These are phyloP conservation scores for Scrobipalpa atriplicella DNA, from an alignment of 2,888 invertebrate species.

Conservation along the genomic window DNA sequence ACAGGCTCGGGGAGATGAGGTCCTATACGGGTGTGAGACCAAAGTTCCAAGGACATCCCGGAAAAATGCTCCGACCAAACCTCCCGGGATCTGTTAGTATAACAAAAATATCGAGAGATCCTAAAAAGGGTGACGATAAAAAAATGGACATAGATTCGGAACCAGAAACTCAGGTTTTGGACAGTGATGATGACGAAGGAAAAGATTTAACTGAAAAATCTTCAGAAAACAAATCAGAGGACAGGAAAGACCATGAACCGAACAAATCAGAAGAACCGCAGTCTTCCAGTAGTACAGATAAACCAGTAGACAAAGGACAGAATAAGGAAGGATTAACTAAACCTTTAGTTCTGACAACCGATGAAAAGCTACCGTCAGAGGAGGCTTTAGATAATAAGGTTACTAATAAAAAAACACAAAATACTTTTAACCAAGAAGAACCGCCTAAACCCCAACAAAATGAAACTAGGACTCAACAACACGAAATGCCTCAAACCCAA, in stretches of 20 bases:
- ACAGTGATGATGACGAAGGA: conserved; percentile 68
- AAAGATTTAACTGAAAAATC: conserved; percentile 39
- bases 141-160: conserved; percentile 61
- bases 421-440: background rate
- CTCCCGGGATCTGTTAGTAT: conserved; percentile 74
- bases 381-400: conserved; percentile 63
- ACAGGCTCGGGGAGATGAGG: conserved; percentile 64
- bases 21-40: conserved; percentile 62
- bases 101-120: conserved; percentile 69
- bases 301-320: conserved; percentile 38
- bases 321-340: conserved; percentile 40
- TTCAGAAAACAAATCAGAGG: conserved; percentile 37
- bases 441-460: background rate
- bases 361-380: conserved; percentile 72
- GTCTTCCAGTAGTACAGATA: conserved; percentile 38
- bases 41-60: conserved; percentile 56
- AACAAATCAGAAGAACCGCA: conserved; percentile 37
- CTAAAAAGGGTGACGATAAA: conserved; percentile 55
- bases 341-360: conserved; percentile 68
- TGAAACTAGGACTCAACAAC: background rate
- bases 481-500: background rate
- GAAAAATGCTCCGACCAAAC: conserved; percentile 61
- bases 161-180: conserved; percentile 71
- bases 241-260: conserved; percentile 33
- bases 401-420: conserved; percentile 36